phyloP scores from a whole-genome alignment of 2,113 vertebrate species.

The Pyxicephalus adspersus region DNA sequence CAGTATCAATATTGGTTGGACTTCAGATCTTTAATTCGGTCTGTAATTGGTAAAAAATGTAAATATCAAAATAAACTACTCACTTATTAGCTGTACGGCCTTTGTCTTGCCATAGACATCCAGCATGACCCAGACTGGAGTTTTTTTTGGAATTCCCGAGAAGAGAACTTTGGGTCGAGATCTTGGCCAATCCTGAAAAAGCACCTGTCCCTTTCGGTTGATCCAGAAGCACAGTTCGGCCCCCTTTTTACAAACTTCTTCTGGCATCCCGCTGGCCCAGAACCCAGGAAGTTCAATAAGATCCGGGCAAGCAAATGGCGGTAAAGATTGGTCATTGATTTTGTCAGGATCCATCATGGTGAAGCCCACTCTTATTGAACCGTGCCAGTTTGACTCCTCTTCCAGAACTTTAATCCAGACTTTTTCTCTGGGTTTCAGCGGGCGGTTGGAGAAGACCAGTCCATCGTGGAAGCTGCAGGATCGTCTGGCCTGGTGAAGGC shows the following conservation, averaged over 20 bases:
- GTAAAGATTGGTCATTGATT: conserved; percentile 53
- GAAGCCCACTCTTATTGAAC: conserved; percentile 82
- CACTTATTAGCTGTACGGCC: conserved; percentile 75
- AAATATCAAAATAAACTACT: conserved; percentile 40
- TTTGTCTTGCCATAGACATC: conserved; percentile 82
- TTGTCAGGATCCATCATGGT: conserved; percentile 70
- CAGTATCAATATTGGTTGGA: too few species aligned
- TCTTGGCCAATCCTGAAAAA: conserved; percentile 6
- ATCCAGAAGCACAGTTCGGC: conserved; percentile 78
- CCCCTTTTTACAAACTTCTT: conserved; percentile 55
- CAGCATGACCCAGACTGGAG: conserved; percentile 81
- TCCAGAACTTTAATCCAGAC: conserved; percentile 70
- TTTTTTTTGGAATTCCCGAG: conserved; percentile 58
- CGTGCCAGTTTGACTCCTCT: conserved; percentile 61
- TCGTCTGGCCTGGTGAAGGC: conserved; percentile 61
- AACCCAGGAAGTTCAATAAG: conserved; percentile 68
- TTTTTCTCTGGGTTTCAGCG: conserved; percentile 66
- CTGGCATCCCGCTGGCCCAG: conserved; percentile 67
- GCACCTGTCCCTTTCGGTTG: conserved; percentile 61
- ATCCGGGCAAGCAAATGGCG: conserved; percentile 73
- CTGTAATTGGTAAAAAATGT: neutral
- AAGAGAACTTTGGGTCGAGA: conserved; percentile 46
- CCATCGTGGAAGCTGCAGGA: conserved; percentile 70
- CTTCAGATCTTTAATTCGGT: too few species aligned
- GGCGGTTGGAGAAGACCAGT: conserved; percentile 80